Evolutionary conservation across 2,797 vertebrate species (phyloP).

Genomic region (Gambusia yucatana): DNA sequence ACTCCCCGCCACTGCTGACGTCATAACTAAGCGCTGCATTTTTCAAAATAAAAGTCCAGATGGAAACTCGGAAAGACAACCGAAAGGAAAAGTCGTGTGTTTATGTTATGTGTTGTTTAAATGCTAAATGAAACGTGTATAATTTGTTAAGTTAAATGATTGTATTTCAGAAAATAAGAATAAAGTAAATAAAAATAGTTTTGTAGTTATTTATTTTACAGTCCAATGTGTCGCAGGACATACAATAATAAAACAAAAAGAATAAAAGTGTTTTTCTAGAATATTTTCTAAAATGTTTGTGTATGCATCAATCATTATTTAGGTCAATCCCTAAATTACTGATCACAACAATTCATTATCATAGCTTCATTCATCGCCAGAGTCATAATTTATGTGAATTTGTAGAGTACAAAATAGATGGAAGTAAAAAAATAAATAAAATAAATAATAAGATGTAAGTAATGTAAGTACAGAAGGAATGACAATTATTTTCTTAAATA

Average conservation of each 20-base stretch:
- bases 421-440: not conserved
- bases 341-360: not conserved
- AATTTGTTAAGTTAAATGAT: not conserved
- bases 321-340: not conserved
- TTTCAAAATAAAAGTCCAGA: slow-evolving; percentile 11
- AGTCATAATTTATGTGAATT: not conserved
- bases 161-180: not conserved
- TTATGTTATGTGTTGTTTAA: not conserved
- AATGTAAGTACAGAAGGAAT: not conserved
- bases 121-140: not conserved
- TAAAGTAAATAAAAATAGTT: not conserved
- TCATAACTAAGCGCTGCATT: slow-evolving; percentile 37
- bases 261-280: not conserved
- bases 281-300: not conserved
- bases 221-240: not conserved
- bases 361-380: not conserved
- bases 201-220: not conserved
- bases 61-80: not conserved
- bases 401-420: not conserved
- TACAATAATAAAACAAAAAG: not conserved
- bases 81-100: not conserved
- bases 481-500: not conserved
- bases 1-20: slow-evolving; percentile 42
- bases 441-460: no score
- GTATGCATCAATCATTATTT: not conserved